Conservation (phyloP, 2,797 vertebrate species). For the Numenius phaeopus region DNA sequence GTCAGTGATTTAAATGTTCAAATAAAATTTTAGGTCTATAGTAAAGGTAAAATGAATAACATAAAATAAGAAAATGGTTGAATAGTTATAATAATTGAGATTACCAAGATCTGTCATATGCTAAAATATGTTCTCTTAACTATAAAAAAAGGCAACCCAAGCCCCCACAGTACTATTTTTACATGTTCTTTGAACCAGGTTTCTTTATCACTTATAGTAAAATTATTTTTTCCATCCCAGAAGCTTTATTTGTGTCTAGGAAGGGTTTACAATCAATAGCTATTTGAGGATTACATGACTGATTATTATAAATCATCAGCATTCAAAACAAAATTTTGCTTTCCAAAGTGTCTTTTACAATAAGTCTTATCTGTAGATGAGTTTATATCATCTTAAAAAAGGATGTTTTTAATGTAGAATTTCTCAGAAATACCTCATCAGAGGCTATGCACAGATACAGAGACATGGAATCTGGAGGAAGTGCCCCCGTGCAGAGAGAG, state of each 20-base stretch:
- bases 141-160: neutral
- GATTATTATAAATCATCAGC: neutral
- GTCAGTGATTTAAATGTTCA: neutral
- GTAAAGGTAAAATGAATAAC: neutral
- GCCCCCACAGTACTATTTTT: neutral
- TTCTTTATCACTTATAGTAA: neutral
- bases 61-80: neutral
- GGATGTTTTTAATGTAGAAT: neutral
- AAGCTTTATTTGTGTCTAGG: neutral
- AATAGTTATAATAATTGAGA: neutral
- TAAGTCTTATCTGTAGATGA: neutral
- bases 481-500: neutral
- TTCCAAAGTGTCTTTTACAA: neutral
- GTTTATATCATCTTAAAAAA: neutral
- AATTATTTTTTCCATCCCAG: neutral
- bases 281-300: neutral
- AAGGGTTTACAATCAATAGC: neutral
- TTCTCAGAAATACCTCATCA: neutral
- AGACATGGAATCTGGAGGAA: neutral
- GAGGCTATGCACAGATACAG: neutral
- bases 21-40: neutral
- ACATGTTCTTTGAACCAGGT: neutral
- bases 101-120: neutral
- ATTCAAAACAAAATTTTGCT: neutral
- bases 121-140: neutral